These are phyloP conservation scores for Pecten maximus DNA, from an alignment of 2,888 invertebrate species.

Conservation along the genomic window DNA sequence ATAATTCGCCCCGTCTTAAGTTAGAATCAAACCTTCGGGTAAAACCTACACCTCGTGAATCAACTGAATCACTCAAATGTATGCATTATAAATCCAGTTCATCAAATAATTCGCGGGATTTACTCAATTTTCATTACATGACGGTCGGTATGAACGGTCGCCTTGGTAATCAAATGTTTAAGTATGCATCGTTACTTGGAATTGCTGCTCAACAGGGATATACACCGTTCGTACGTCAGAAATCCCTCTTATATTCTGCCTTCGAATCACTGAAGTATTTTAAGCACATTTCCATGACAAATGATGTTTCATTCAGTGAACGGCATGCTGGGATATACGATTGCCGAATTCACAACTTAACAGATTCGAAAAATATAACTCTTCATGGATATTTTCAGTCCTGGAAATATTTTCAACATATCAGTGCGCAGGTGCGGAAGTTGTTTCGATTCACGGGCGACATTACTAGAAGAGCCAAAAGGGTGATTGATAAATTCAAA, in stretches of 20 bases:
- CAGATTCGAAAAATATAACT: conserved; percentile 61
- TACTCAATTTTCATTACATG: conserved; percentile 50
- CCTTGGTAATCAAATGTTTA: conserved; percentile 71
- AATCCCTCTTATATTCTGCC: conserved; percentile 51
- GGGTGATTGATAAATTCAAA: conserved; percentile 46
- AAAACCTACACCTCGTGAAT: not conserved
- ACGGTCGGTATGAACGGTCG: conserved; percentile 59
- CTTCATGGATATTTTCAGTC: conserved; percentile 69
- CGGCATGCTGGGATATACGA: conserved; percentile 56
- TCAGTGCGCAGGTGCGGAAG: conserved; percentile 50
- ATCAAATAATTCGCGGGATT: not conserved
- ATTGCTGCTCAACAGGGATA: conserved; percentile 60
- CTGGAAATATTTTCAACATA: conserved; percentile 68
- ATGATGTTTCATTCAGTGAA: conserved; percentile 49
- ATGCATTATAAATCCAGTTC: not conserved
- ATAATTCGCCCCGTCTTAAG: not conserved
- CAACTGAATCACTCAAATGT: not conserved
- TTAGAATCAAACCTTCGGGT: not conserved
- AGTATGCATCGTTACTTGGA: conserved; percentile 65
- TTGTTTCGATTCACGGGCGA: conserved; percentile 61
- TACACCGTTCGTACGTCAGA: conserved; percentile 56
- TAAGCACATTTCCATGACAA: conserved; percentile 40
- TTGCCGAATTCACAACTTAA: conserved; percentile 47
- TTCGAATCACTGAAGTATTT: conserved; percentile 57
- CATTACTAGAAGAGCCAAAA: conserved; percentile 51